Evolutionary conservation across 2,113 vertebrate genomes (phyloP).

Genomic region (Tychaedon coryphoeus): DNA sequence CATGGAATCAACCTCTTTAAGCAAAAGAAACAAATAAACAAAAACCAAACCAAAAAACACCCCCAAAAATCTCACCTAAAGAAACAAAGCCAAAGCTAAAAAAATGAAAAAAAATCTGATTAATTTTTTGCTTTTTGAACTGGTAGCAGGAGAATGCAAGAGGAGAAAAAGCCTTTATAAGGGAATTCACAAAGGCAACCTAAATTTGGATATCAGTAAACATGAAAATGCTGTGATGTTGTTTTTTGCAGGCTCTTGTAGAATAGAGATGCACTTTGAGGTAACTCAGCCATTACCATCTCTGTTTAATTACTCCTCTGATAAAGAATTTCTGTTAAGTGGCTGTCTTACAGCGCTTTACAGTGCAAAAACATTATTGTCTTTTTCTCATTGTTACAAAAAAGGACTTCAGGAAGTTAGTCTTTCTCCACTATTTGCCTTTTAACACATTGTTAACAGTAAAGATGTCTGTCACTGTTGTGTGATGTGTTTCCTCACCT

Average conservation of each 20-base stretch:
- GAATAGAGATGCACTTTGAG: background rate
- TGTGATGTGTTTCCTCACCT: background rate
- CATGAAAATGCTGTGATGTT: background rate
- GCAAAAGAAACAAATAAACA: no score
- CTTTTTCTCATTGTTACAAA: background rate
- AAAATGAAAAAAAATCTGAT: background rate
- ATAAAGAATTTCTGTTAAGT: background rate
- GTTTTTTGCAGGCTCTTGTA: background rate
- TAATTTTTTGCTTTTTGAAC: background rate
- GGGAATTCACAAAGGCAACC: background rate
- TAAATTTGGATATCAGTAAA: background rate
- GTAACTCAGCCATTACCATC: background rate
- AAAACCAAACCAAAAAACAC: background rate
- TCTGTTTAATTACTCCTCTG: background rate
- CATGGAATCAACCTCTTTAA: background rate
- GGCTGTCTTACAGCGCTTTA: background rate
- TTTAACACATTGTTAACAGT: background rate
- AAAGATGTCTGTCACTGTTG: background rate
- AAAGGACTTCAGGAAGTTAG: background rate
- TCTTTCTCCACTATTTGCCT: background rate
- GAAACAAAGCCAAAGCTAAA: accelerated
- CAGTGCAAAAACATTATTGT: background rate
- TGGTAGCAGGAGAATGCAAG: background rate
- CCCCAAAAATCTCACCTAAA: background rate
- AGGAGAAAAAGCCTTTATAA: background rate